Conservation (phyloP, 2,113 vertebrate genomes). For the Talpa occidentalis region DNA sequence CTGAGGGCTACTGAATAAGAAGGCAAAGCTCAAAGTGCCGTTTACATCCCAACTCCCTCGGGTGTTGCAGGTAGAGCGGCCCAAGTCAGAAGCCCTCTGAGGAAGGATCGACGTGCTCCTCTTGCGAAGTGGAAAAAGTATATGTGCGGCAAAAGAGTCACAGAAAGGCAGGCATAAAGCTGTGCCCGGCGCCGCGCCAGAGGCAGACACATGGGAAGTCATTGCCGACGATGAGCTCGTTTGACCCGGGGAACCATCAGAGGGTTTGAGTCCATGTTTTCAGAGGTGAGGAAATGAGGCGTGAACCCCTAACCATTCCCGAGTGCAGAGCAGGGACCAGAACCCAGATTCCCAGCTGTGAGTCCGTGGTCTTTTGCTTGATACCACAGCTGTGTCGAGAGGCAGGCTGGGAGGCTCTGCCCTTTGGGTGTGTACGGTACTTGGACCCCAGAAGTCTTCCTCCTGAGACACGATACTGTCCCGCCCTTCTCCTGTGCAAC, state of each 20-base stretch:
- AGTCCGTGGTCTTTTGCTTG: neutral
- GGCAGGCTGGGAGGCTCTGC: neutral
- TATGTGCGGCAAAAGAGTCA: conserved; percentile 4
- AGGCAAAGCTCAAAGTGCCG: conserved; percentile 9
- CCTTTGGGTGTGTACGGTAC: neutral
- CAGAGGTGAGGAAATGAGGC: neutral
- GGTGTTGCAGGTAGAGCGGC: neutral
- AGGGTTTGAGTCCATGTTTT: neutral
- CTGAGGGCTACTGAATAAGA: neutral
- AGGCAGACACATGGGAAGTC: neutral
- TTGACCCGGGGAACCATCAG: neutral
- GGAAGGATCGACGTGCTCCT: neutral
- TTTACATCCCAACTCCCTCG: conserved; percentile 20
- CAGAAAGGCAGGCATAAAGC: neutral
- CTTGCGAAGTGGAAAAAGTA: conserved; percentile 32
- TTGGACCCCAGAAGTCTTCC: neutral
- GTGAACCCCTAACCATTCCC: neutral
- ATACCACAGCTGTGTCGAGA: neutral
- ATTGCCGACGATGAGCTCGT: neutral
- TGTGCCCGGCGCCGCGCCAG: neutral
- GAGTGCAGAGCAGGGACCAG: neutral
- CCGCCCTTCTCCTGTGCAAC: neutral
- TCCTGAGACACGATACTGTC: neutral
- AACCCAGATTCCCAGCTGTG: neutral
- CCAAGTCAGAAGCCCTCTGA: neutral